Evolutionary conservation across 2,113 vertebrate genomes (phyloP).

Genomic region (Melanerpes formicivorus): DNA sequence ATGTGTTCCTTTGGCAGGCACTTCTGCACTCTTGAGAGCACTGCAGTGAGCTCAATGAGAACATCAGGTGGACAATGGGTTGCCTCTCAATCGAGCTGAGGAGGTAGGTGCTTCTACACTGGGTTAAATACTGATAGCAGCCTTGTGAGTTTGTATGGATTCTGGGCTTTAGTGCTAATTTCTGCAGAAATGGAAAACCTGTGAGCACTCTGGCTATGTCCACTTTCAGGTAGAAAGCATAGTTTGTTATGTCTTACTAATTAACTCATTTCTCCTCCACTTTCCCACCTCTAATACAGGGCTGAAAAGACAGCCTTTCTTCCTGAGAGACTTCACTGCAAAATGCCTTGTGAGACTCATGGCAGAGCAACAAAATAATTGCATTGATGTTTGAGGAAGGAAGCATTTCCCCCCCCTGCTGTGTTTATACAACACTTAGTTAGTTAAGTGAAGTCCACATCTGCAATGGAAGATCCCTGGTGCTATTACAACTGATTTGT

Average conservation of each 20-base stretch:
- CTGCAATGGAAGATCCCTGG: not conserved
- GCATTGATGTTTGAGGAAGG: not conserved
- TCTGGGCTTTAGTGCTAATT: not conserved
- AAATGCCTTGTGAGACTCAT: not conserved
- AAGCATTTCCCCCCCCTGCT: not conserved
- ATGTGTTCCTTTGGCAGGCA: not conserved
- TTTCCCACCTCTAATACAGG: not conserved
- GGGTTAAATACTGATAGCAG: not conserved
- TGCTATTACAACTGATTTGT: not conserved
- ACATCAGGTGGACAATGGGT: not conserved
- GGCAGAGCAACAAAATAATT: not conserved
- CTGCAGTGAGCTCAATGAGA: not conserved
- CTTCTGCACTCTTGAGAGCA: not conserved
- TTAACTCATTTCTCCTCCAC: not conserved
- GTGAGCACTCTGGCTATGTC: not conserved
- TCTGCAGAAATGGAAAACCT: not conserved
- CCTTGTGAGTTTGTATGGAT: not conserved
- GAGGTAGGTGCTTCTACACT: not conserved
- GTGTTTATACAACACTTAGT: not conserved
- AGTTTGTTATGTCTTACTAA: not conserved
- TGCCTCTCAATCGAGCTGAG: not conserved
- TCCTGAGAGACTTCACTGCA: not conserved
- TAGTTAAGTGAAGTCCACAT: not conserved
- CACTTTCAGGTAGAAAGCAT: not conserved
- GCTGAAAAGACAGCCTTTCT: not conserved